Evolutionary conservation across 2,113 vertebrate genomes (phyloP), one percentile per base, ranked within the genome.

Genomic region (Nibea albiflora): DNA sequence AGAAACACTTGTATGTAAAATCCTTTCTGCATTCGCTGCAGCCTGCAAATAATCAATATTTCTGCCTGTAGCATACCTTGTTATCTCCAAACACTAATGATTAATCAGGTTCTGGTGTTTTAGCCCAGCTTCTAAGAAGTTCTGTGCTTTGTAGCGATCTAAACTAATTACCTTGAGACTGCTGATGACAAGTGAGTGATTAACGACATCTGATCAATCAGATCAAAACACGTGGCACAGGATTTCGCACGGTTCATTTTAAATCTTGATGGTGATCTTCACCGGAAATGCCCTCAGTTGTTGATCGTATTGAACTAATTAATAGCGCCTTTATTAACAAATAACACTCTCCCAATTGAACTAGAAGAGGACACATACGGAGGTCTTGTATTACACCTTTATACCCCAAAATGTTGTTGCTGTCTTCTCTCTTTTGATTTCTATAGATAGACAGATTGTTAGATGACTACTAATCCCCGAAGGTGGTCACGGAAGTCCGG

Each of bases 71-170:
- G 17, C 44, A 52, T 24, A 49, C 28, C 42, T 83, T 39, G 35
- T 39, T 84, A 79, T 68, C 76, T 60, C 17, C 15, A 60, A 63
- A 60, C 11, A 49, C 66, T 57, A 76, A 76, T 77, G 67, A 89
- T 74, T 72, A 61, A 79, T 64, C 76, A 54, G 20, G 35, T 50
- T 60, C 10, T 31, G 12, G 11, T 0, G 24, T 72, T 83, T 77
- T 56, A 20, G 44, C 56, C 57, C 1, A 5, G 60, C 61, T 85
- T 78, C 11, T 17, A 67, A 62, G 64, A 4, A 44, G 56, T 17
- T 42, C 4, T 28, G 35, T 49, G 20, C 28, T 19, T 47, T 75
- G n/a, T 39, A 56, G 24, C 24, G 35, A 22, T 4, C 28, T 80
- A 57, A 83, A 58, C 64, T 12, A 44, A 76, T 81, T 50, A 81